Base-by-base conservation (phyloP, 2,113 vertebrate genomes). In the Spheniscus mendiculus region DNA sequence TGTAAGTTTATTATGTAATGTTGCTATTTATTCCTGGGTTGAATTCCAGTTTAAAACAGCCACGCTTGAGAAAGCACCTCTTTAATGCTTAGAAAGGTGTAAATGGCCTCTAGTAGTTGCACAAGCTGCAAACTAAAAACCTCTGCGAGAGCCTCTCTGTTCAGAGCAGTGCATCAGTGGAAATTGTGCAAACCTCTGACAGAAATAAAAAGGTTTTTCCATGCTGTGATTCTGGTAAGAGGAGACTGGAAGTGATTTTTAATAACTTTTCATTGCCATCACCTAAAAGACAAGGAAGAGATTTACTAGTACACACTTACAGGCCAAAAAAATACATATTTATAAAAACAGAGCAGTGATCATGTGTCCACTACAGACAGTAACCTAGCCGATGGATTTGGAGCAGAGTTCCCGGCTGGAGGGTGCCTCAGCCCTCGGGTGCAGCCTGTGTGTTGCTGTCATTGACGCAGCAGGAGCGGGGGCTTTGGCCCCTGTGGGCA, bases 11-110 rank as follows among this genome's bases (percentile, higher is more conserved):
- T 93, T 90, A 55, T 55, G 74, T 90, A 94, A 94, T 1, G 0
- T 23, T 73, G 53, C 67, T 90, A 42, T 93, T 95, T 93, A 74
- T 93, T 95, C 55, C 73, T 70, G 72, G 83, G 59, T 81, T 92
- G 87, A 67, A 86, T 92, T 92, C 63, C 76, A 62, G 90, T 92
- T 81, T 93, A 70, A 62, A 96, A 81, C 67, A 63, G 88, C 88
- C 77, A 89, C 4, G 5, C 92, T 93, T 80, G 78, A 90, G 90
- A 49, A 93, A 62, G 82, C 90, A 69, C 55, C 84, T 79, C 34
- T 29, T 58, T 58, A 26, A 55, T 20, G 76, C 87, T 74, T 83
- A 59, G 74, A 40, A 91, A 96, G 92, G 95, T 94, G 88, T 67
- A 93, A 94, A 78, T 66, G 92, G 88, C 69, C 65, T 83, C 38